Percentiles rank a stretch among this genome's conserved stretches.
phyloP scores from a whole-genome alignment of 2,888 invertebrate species.

The Chymomyza amoena region DNA sequence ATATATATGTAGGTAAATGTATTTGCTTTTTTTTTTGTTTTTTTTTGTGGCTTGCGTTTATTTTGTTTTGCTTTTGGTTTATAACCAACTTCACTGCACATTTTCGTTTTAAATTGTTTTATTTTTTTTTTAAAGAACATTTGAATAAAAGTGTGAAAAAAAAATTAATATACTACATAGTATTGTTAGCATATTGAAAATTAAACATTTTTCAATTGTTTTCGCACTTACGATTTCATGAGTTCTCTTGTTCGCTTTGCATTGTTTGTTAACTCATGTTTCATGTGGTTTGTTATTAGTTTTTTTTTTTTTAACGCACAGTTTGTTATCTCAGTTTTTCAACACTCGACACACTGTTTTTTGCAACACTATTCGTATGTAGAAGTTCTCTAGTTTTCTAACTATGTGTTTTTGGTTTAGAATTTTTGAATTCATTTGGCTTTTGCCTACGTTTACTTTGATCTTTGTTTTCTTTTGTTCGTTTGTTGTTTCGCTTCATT shows the following conservation, averaged over 20 bases:
- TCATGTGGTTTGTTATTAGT: neutral
- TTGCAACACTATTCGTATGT: slow-evolving; percentile 26
- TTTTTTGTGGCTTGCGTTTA: slow-evolving; percentile 27
- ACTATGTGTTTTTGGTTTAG: slow-evolving; percentile 9
- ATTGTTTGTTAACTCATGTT: slow-evolving; percentile 13
- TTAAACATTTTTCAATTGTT: slow-evolving; percentile 12
- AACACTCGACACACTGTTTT: slow-evolving; percentile 14
- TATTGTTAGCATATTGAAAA: neutral
- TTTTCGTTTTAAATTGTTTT: slow-evolving; percentile 18
- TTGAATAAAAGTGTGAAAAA: slow-evolving; percentile 21
- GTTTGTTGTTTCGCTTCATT: neutral
- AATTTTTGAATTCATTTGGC: slow-evolving; percentile 15
- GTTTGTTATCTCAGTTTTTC: slow-evolving; percentile 22
- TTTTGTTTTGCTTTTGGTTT: slow-evolving; percentile 36
- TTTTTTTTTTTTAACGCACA: neutral
- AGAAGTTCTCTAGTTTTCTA: slow-evolving; percentile 20
- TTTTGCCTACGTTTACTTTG: neutral
- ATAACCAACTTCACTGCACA: slow-evolving; percentile 35
- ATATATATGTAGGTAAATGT: slow-evolving; percentile 17
- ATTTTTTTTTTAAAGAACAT: slow-evolving; percentile 29
- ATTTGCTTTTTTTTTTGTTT: slow-evolving; percentile 37
- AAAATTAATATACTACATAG: neutral
- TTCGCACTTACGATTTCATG: slow-evolving; percentile 13
- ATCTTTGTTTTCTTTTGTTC: neutral
- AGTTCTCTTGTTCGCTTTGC: neutral